These are phyloP conservation scores for Zele albiditarsus DNA, from an alignment of 2,888 invertebrate genomes.

Conservation along the genomic window DNA sequence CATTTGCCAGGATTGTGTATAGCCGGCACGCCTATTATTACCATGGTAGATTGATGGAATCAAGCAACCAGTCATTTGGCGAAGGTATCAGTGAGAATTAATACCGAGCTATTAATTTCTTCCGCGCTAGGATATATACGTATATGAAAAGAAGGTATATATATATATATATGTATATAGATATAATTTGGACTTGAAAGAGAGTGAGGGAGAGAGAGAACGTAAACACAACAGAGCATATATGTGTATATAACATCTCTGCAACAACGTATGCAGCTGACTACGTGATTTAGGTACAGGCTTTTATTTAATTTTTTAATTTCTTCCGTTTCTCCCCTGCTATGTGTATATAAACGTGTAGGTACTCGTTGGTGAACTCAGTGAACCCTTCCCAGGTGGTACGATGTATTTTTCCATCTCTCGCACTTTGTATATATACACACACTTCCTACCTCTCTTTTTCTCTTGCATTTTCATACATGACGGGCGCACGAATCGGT, in stretches of 20 bases:
- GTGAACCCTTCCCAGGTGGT: conserved; percentile 58
- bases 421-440: conserved; percentile 31
- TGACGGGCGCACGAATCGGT: conserved; percentile 63
- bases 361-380: conserved; percentile 55
- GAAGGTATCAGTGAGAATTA: conserved; percentile 71
- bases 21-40: conserved; percentile 67
- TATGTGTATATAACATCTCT: conserved; percentile 23
- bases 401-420: conserved; percentile 37
- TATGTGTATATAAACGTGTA: conserved; percentile 43
- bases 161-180: conserved; percentile 21
- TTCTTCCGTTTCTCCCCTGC: conserved; percentile 34
- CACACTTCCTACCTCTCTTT: neutral
- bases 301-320: conserved; percentile 39
- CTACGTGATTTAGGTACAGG: conserved; percentile 67
- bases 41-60: conserved; percentile 70
- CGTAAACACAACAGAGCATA: conserved; percentile 35
- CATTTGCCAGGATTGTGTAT: neutral
- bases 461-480: conserved; percentile 51
- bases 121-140: conserved; percentile 53
- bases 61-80: conserved; percentile 71
- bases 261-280: conserved; percentile 37
- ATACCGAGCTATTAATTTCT: conserved; percentile 71
- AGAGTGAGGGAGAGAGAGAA: conserved; percentile 23
- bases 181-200: conserved; percentile 17
- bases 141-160: conserved; percentile 15